A percentile compares a stretch with the other conserved stretches of the same genome.
These are phyloP conservation scores for Tachycineta bicolor DNA, from an alignment of 2,113 vertebrate genomes.

Conservation along the genomic window DNA sequence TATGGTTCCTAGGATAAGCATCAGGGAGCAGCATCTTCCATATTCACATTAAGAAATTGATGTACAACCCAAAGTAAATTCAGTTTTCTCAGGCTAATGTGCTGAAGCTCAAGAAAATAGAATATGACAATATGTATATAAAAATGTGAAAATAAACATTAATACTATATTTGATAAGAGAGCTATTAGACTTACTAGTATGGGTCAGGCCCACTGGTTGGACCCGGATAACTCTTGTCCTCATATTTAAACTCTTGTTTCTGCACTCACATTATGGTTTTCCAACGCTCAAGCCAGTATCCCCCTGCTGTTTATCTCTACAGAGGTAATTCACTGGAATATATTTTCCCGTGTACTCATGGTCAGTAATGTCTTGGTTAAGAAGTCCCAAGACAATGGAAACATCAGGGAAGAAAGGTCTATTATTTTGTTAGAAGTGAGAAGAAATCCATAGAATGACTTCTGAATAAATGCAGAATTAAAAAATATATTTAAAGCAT, in stretches of 20 bases:
- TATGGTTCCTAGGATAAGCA: neutral
- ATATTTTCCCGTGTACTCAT: neutral
- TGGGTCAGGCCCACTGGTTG: neutral
- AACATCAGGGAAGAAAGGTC: neutral
- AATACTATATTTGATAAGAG: neutral
- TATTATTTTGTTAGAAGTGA: neutral
- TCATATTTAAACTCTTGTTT: neutral
- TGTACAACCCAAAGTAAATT: neutral
- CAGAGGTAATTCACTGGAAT: neutral
- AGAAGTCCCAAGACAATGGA: neutral
- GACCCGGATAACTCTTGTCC: neutral
- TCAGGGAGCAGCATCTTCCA: neutral
- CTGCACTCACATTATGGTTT: neutral
- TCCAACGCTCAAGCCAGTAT: neutral
- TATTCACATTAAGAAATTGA: neutral
- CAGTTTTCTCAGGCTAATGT: neutral
- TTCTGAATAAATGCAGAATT: neutral
- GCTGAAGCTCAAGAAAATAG: neutral
- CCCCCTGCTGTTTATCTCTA: neutral
- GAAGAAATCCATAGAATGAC: neutral
- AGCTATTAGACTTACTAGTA: neutral
- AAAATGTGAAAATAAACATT: neutral
- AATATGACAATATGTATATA: neutral
- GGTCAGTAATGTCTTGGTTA: neutral
- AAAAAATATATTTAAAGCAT: neutral